phyloP scores from a whole-genome alignment of 2,888 invertebrate species.

The Drosophila limbata region DNA sequence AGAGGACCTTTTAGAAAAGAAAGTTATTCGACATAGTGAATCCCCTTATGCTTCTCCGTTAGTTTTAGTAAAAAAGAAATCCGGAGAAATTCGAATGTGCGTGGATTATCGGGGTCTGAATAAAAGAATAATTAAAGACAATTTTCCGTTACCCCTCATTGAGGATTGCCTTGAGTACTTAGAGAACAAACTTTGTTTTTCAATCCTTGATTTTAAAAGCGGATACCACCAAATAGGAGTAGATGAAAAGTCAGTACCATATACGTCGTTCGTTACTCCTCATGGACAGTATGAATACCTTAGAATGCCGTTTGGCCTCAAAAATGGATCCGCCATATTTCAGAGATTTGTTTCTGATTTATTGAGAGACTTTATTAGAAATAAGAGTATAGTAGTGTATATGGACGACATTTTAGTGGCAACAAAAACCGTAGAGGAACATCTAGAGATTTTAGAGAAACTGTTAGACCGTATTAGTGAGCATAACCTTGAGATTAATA shows the following conservation, averaged over 20 bases:
- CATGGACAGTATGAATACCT: background rate
- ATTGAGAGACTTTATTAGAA: background rate
- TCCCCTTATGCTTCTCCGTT: too few species aligned
- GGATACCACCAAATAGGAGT: constrained; percentile 8
- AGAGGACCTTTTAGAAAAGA: too few species aligned
- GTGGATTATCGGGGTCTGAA: constrained; percentile 8
- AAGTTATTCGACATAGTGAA: too few species aligned
- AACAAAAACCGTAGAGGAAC: background rate
- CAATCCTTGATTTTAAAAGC: constrained; percentile 3
- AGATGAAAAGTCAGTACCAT: background rate
- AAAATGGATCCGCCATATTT: constrained; percentile 2
- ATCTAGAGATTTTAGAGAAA: background rate
- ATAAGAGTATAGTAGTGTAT: background rate
- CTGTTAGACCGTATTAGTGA: constrained; percentile 4
- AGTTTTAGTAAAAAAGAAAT: too few species aligned
- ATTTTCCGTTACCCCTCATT: too few species aligned
- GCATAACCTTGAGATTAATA: background rate
- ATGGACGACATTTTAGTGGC: background rate
- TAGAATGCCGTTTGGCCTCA: background rate
- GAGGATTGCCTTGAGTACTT: too few species aligned
- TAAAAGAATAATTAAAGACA: constrained; percentile 1
- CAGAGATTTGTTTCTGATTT: background rate
- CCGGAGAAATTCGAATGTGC: too few species aligned
- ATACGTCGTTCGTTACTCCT: constrained; percentile 5
- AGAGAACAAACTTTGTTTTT: background rate